A percentile compares a stretch with the other conserved stretches of the same genome.
Evolutionary conservation across 2,113 vertebrate genomes (phyloP).

Genomic region (Fulmarus glacialis): DNA sequence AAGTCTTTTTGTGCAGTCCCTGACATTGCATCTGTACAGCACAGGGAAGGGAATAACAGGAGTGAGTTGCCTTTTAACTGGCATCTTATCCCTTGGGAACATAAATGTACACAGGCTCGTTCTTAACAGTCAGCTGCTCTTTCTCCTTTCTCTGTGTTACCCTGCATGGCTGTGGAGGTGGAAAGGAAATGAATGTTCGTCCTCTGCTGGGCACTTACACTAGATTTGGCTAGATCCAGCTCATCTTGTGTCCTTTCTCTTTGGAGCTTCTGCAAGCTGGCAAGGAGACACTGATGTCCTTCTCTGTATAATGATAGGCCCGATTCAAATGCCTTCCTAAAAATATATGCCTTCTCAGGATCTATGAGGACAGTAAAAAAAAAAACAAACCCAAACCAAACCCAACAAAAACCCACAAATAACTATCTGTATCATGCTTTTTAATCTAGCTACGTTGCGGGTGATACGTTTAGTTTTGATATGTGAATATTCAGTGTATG

Average conservation of each 20-base stretch:
- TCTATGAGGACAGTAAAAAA: background rate
- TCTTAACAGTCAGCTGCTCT: background rate
- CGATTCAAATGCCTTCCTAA: background rate
- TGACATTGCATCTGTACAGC: background rate
- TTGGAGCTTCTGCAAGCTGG: background rate
- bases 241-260: background rate
- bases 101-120: background rate
- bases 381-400: background rate
- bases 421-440: background rate
- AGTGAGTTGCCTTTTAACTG: background rate
- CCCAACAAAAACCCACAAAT: background rate
- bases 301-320: background rate
- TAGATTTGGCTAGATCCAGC: background rate
- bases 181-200: background rate
- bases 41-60: background rate
- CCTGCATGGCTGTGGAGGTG: background rate
- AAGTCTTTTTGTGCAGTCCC: background rate
- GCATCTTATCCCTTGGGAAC: background rate
- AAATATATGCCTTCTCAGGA: background rate
- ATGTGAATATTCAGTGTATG: background rate
- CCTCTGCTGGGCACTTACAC: background rate
- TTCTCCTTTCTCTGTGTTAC: background rate
- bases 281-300: background rate
- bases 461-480: background rate
- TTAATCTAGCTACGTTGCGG: background rate